Conservation (phyloP, 2,888 invertebrate genomes). For the Xestia rhomboidea region DNA sequence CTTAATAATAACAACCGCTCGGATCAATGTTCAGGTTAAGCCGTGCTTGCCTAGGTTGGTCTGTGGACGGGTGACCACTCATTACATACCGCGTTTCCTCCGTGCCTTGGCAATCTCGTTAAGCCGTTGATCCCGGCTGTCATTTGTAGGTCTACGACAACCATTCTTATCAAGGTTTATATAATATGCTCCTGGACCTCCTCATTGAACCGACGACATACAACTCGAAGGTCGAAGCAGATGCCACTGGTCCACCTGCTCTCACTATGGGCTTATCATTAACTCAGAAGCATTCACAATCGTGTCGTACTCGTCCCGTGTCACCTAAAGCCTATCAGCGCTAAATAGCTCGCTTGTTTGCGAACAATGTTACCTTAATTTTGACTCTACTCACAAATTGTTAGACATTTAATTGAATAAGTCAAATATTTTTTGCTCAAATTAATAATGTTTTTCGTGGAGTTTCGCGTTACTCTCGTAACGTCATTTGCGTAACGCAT, state of each 20-base stretch:
- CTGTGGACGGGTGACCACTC: too few relatives aligned
- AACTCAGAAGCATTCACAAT: not conserved
- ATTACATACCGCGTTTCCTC: too few relatives aligned
- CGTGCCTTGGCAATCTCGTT: too few relatives aligned
- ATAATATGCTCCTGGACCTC: too few relatives aligned
- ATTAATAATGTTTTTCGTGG: constrained; percentile 54
- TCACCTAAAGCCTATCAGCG: constrained; percentile 8
- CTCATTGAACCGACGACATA: not conserved
- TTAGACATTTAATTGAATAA: constrained; percentile 60
- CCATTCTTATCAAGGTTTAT: too few relatives aligned
- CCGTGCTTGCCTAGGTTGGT: too few relatives aligned
- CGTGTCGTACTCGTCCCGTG: constrained; percentile 34
- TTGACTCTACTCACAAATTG: constrained; percentile 47
- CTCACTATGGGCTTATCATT: not conserved
- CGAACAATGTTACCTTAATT: constrained; percentile 64
- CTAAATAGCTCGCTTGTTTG: constrained; percentile 60
- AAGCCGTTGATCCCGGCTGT: too few relatives aligned
- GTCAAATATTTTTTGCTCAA: constrained; percentile 56
- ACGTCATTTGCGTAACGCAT: constrained; percentile 15
- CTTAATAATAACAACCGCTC: too few relatives aligned
- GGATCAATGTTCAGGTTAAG: too few relatives aligned
- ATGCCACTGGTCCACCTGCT: not conserved
- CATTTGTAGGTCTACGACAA: too few relatives aligned
- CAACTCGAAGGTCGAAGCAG: not conserved
- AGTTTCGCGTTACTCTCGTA: constrained; percentile 38